Evolutionary conservation across 2,888 invertebrate genomes (phyloP).

Genomic region (Xestia xanthographa): DNA sequence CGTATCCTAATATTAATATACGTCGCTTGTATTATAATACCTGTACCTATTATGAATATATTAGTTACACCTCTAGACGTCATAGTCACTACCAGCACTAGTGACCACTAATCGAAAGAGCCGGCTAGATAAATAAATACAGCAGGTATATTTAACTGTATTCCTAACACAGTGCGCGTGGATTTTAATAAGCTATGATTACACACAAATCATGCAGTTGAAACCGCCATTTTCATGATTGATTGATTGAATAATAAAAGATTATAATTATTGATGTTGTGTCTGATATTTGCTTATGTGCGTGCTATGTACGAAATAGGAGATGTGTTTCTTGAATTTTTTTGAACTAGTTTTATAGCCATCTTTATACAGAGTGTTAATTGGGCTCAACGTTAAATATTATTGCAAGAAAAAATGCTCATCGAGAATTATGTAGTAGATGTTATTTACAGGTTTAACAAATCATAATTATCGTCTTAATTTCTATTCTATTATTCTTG

Average conservation of each 20-base stretch:
- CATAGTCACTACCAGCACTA: neutral
- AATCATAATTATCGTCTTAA: conserved; percentile 19
- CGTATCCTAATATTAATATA: no score
- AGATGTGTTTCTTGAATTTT: neutral
- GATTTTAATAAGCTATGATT: conserved; percentile 27
- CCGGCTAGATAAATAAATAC: neutral
- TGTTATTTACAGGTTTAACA: neutral
- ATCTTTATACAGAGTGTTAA: neutral
- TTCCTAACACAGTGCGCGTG: neutral
- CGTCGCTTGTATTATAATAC: no score
- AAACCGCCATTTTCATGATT: conserved; percentile 7
- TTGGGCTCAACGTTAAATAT: neutral
- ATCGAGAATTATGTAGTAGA: neutral
- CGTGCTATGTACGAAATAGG: neutral
- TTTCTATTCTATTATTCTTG: conserved; percentile 24
- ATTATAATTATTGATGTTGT: conserved; percentile 10
- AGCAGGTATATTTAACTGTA: neutral
- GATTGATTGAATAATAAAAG: conserved; percentile 7
- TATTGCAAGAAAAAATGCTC: neutral
- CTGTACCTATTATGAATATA: no score
- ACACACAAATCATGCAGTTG: conserved; percentile 10
- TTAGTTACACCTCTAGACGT: no score
- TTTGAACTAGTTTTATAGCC: neutral
- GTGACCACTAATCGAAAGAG: neutral
- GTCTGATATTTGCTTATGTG: neutral